Evolutionary conservation across 2,888 invertebrate genomes (phyloP).

Genomic region (Acanthopleura granulata): DNA sequence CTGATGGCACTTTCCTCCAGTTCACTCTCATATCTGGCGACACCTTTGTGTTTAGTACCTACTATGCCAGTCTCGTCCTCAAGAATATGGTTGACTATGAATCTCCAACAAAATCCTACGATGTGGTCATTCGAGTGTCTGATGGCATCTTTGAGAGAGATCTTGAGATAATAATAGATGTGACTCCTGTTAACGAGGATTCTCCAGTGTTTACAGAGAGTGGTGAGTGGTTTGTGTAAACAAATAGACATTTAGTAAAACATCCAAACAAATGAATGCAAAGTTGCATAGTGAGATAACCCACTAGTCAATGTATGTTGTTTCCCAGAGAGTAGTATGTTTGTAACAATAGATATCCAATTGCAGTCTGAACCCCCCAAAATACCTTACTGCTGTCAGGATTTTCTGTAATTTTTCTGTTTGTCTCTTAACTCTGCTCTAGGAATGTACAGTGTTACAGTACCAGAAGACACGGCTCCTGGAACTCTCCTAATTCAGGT

Average conservation of each 20-base stretch:
- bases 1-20: conserved; percentile 28
- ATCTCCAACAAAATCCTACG: conserved; percentile 31
- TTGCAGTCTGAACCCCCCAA: too few relatives aligned
- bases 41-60: conserved; percentile 39
- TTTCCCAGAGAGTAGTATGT: too few relatives aligned
- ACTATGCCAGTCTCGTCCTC: conserved; percentile 29
- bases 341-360: too few relatives aligned
- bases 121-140: conserved; percentile 32
- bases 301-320: too few relatives aligned
- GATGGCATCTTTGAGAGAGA: conserved; percentile 31
- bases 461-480: conserved; percentile 6
- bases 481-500: conserved; percentile 31
- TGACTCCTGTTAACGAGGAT: conserved; percentile 38
- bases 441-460: conserved; percentile 7
- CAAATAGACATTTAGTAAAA: too few relatives aligned
- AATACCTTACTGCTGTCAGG: too few relatives aligned
- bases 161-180: conserved; percentile 33
- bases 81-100: conserved; percentile 36
- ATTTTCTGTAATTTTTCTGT: too few relatives aligned
- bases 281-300: too few relatives aligned
- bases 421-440: too few relatives aligned
- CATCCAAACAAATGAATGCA: too few relatives aligned
- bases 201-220: conserved; percentile 33
- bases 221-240: conserved; percentile 27
- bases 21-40: conserved; percentile 32